These are phyloP conservation scores for Agrilus biguttatus DNA, from an alignment of 2,888 invertebrate species.

Conservation along the genomic window DNA sequence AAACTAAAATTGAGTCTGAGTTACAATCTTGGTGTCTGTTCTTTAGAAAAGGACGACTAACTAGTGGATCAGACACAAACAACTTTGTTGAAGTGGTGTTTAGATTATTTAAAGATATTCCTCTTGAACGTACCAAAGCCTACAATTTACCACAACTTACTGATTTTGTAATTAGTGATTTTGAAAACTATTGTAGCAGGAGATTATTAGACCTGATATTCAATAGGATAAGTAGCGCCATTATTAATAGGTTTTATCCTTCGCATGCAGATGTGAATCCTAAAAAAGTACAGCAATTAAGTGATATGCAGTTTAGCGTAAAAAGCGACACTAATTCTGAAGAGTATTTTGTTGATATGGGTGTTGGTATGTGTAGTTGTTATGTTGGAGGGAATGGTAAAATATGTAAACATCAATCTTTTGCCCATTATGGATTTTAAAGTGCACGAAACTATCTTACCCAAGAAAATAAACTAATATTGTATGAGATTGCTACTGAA, in stretches of 20 bases:
- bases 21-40: conserved; percentile 2
- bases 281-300: neutral
- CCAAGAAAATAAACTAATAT: neutral
- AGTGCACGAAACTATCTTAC: neutral
- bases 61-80: conserved; percentile 8
- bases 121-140: conserved; percentile 7
- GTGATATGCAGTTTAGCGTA: neutral
- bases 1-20: too few species aligned
- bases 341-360: neutral
- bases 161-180: conserved; percentile 2
- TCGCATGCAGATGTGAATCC: neutral
- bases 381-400: neutral
- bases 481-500: neutral
- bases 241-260: neutral
- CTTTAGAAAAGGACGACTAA: conserved; percentile 3
- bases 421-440: neutral
- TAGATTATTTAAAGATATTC: conserved; percentile 8
- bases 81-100: conserved; percentile 8
- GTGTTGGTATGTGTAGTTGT: neutral
- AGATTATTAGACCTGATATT: conserved; percentile 1
- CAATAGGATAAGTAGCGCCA: neutral
- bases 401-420: neutral
- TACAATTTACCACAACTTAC: conserved; percentile 4
- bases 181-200: conserved; percentile 3
- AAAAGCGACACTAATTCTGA: neutral